Evolutionary conservation across 2,797 vertebrate species (phyloP).

Genomic region (Halcyon chelicuti): DNA sequence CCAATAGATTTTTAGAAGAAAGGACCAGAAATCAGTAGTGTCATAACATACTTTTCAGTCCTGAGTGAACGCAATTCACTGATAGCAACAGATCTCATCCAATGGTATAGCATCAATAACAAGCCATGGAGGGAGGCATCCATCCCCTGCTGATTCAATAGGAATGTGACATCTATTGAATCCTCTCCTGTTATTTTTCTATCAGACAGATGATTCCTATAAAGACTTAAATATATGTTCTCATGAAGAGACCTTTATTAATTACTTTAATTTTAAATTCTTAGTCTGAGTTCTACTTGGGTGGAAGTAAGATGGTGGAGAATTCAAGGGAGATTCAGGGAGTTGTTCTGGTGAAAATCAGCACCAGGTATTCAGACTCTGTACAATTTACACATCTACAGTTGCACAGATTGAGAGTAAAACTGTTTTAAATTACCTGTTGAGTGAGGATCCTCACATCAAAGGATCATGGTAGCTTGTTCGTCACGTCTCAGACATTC

Average conservation of each 20-base stretch:
- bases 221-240: background rate
- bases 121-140: background rate
- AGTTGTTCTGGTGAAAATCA: background rate
- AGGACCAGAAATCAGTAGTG: background rate
- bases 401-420: background rate
- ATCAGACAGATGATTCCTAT: background rate
- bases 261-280: background rate
- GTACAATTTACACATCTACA: background rate
- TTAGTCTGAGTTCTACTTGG: background rate
- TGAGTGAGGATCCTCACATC: background rate
- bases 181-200: background rate
- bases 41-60: background rate
- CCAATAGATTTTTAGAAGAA: background rate
- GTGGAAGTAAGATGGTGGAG: background rate
- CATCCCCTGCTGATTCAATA: background rate
- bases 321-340: background rate
- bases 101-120: fast-evolving
- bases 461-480: background rate
- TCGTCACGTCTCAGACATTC: background rate
- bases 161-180: background rate
- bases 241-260: background rate
- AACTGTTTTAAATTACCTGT: background rate
- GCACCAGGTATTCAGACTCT: background rate
- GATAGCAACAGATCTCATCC: background rate
- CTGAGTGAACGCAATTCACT: background rate